Evolutionary conservation across 2,797 vertebrate genomes (phyloP), one percentile per base, ranked within the genome.

Genomic region (Nannoperca australis): DNA sequence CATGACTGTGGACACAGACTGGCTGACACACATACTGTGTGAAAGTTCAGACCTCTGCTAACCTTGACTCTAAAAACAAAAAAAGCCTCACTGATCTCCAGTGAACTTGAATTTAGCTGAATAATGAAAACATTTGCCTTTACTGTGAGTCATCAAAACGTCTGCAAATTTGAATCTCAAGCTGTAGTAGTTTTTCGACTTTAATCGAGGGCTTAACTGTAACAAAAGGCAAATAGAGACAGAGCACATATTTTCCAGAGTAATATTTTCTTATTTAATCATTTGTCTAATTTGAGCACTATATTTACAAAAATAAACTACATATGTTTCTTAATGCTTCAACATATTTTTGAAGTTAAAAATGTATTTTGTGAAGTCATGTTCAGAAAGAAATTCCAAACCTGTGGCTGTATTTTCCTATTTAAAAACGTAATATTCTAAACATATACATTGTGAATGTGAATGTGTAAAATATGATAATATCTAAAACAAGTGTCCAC

Each of bases 1-100:
- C 73, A 6, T 89, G 87, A 78, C 73, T 30, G 2, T 67, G 71
- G 66, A 81, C 54, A 45, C 24, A 44, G 36, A 36, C 9, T 1
- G 36, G 36, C 36, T 36, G 36, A 44, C 10, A 36, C 22, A 17
- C 49, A 47, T 54, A 59, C 75, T 76, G 75, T 65, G 71, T 62
- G 65, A 82, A 79, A 73, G 65, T 58, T 72, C n/a, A 70, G 13
- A 60, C 38, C 30, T 70, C 58, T 7, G 13, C 27, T 50, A 2
- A 56, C 38, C 65, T 64, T 79, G 54, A 49, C 61, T 27, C 49
- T 22, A 7, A 42, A 65, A 56, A 69, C 40, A 38, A 40, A 55
- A n/a, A 53, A 62, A 50, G 11, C 53, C 8, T 9, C 54, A 38
- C 69, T 22, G 7, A 12, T 27, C 2, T 12, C 14, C 30, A 3